These are phyloP conservation scores for Muscicapa adusta DNA, from an alignment of 2,113 vertebrate species.

Conservation along the genomic window DNA sequence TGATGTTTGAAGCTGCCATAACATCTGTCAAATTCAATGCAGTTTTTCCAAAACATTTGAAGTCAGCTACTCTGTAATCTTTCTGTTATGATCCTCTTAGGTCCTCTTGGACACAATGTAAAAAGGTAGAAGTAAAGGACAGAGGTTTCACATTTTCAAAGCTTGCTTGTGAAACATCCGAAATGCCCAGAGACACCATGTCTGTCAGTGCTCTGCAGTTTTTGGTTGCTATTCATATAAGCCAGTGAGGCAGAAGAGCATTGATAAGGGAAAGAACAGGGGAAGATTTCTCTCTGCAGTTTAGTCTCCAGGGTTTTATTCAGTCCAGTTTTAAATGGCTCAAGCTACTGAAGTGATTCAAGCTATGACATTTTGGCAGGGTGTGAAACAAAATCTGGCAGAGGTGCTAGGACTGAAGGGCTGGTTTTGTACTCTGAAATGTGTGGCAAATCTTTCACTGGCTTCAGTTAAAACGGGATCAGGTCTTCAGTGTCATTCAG, in stretches of 20 bases:
- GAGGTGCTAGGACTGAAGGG: neutral
- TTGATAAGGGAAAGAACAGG: neutral
- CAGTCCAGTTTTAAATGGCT: conserved; percentile 21
- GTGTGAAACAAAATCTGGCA: conserved; percentile 48
- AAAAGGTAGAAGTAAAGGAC: neutral
- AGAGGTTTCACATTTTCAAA: neutral
- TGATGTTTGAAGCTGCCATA: neutral
- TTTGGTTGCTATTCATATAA: neutral
- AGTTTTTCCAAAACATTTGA: neutral
- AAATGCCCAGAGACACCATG: neutral
- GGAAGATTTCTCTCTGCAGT: conserved; percentile 1
- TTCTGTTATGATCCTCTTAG: neutral
- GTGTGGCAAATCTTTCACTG: neutral
- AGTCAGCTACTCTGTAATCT: neutral
- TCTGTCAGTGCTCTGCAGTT: neutral
- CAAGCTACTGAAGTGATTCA: conserved; percentile 32
- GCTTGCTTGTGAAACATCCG: neutral
- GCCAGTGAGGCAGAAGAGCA: conserved; percentile 29
- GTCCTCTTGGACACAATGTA: neutral
- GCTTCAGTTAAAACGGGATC: neutral
- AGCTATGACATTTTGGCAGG: conserved; percentile 48
- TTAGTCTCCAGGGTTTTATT: conserved; percentile 24
- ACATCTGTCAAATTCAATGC: neutral
- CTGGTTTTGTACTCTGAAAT: conserved; percentile 26
- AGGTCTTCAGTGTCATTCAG: neutral